Base-by-base conservation (phyloP, 2,888 invertebrate species). In the Lagria hirta region DNA sequence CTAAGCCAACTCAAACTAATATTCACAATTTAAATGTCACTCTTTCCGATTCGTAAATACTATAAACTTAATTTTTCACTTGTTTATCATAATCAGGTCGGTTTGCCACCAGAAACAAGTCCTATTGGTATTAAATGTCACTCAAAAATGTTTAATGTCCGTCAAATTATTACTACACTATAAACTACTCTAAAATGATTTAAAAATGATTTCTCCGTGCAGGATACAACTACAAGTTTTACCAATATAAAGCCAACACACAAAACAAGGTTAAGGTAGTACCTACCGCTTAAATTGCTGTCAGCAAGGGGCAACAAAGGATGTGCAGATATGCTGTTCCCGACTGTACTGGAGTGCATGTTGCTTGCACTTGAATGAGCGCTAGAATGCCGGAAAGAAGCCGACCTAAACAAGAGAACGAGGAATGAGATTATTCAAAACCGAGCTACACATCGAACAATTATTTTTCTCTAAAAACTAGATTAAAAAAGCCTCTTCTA, bases 281-380 rank as follows among this genome's bases (percentile, higher is more conserved):
- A 75, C 76, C 68, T 75, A 76, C 76, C 75, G 66, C 74, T 75
- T 69, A 77, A 73, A 69, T 74, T 76, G 75, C 75, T 69, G 68
- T 72, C 72, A 60, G 69, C 89, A 79, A 91, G 86, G 77, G 91
- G 91, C 82, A 91, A 86, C 82, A 91, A 84, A 77, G 90, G 90
- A 79, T 90, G 90, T 76, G 90, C 90, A 78, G 90, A 90, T 80
- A 90, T 84, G 83, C 88, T 88, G 80, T 85, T 82, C 80, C 85
- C 86, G 78, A 84, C 84, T 78, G 82, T 76, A 71, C 74, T 79
- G 73, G 79, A 77, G 75, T 78, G 77, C 76, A 77, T 78, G 77
- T 80, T 80, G 75, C 75, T 77, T 68, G 79, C 80, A 74, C 81
- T 80, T 71, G 80, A 78, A 73, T 80, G 78, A 74, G 82, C 83